phyloP scores from a whole-genome alignment of 2,113 vertebrate genomes.

The Orcinus orca region DNA sequence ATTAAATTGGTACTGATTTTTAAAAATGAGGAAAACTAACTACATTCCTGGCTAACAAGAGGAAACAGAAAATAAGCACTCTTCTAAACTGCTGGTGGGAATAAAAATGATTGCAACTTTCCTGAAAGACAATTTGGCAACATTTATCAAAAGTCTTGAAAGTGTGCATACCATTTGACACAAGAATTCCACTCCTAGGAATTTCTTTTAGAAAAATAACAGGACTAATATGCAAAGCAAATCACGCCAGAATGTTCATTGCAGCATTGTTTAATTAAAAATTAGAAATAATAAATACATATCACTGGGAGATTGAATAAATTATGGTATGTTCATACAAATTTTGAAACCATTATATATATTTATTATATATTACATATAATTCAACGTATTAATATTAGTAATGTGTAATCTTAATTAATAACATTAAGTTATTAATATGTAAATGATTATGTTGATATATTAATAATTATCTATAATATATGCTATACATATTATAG shows the following conservation, averaged over 20 bases:
- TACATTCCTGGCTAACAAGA: not conserved
- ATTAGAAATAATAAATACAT: not conserved
- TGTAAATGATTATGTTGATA: not conserved
- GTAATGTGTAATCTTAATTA: not conserved
- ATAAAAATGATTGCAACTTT: not conserved
- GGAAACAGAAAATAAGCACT: not conserved
- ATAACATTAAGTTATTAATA: not conserved
- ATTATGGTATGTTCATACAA: not conserved
- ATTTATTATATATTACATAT: not conserved
- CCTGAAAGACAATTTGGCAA: not conserved
- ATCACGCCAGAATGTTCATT: not conserved
- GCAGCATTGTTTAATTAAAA: constrained; percentile 34
- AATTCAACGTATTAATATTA: not conserved
- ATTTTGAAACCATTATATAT: not conserved
- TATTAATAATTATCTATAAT: not conserved
- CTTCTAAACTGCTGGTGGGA: not conserved
- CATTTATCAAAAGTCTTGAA: constrained; percentile 2
- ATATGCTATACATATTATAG: not conserved
- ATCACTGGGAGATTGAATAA: not conserved
- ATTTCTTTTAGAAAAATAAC: not conserved
- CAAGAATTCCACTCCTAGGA: not conserved
- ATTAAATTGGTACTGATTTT: not conserved
- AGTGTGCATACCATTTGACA: not conserved
- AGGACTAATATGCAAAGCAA: not conserved
- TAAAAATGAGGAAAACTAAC: not conserved